Conservation (phyloP, 2,888 invertebrate genomes). For the Pomacea canaliculata region DNA sequence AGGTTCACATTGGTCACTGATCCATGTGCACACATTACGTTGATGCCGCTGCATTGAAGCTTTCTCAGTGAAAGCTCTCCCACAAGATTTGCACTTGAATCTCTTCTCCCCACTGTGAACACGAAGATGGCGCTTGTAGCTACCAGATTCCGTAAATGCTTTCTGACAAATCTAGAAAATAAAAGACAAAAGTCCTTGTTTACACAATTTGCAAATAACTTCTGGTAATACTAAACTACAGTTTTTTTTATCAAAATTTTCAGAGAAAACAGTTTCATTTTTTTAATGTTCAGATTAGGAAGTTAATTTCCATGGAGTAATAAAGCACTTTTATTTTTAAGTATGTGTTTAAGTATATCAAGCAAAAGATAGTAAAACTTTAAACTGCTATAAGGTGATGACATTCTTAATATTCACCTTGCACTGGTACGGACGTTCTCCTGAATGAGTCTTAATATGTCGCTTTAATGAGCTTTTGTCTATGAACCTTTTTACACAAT, state of each 20-base stretch:
- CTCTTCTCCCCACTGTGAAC: constrained; percentile 25
- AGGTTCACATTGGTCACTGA: background rate
- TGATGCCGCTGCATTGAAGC: constrained; percentile 22
- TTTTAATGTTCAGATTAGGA: too few relatives aligned
- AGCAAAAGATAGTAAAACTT: too few relatives aligned
- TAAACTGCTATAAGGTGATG: too few relatives aligned
- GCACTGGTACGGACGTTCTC: constrained; percentile 17
- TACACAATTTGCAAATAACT: background rate
- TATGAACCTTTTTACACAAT: constrained; percentile 10
- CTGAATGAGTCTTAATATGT: constrained; percentile 16
- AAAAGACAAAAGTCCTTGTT: background rate
- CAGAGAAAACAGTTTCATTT: too few relatives aligned
- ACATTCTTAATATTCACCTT: constrained; percentile 2
- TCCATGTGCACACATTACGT: constrained; percentile 16
- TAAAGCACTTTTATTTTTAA: too few relatives aligned
- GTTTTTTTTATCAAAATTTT: too few relatives aligned
- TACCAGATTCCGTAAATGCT: constrained; percentile 22
- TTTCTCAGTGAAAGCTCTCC: constrained; percentile 16
- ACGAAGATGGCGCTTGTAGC: constrained; percentile 19
- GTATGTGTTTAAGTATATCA: too few relatives aligned
- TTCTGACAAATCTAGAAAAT: constrained; percentile 10
- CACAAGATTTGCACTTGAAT: constrained; percentile 9
- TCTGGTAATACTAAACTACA: too few relatives aligned
- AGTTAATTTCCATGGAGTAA: too few relatives aligned
- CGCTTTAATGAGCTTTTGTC: constrained; percentile 21